Evolutionary conservation across 2,113 vertebrate genomes (phyloP).

Genomic region (Talpa occidentalis): DNA sequence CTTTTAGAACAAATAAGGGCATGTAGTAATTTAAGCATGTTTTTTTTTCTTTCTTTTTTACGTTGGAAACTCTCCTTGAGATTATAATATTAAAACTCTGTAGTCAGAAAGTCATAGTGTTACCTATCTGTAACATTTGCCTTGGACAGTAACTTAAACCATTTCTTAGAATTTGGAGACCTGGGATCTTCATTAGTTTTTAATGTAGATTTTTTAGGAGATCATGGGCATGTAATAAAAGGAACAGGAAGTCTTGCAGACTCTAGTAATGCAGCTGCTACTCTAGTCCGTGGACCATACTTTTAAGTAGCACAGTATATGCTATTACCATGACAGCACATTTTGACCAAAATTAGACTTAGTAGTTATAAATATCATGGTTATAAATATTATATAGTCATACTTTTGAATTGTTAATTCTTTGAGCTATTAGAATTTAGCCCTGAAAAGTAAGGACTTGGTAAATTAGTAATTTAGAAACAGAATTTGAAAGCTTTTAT

Average conservation of each 20-base stretch:
- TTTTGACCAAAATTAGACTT: not conserved
- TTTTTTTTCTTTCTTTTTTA: not conserved
- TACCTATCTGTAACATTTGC: not conserved
- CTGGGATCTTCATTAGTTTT: not conserved
- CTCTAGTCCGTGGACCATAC: not conserved
- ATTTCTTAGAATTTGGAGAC: not conserved
- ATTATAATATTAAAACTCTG: not conserved
- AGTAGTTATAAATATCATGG: not conserved
- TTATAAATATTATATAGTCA: not conserved
- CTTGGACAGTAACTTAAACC: not conserved
- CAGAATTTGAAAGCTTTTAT: not conserved
- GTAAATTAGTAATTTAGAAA: slow-evolving; percentile 16
- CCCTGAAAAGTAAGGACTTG: not conserved
- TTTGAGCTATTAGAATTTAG: not conserved
- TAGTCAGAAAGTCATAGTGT: not conserved
- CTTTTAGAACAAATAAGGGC: not conserved
- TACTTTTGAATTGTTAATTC: not conserved
- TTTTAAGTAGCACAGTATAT: not conserved
- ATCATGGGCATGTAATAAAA: not conserved
- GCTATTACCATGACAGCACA: not conserved
- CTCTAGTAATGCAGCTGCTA: not conserved
- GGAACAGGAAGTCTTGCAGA: not conserved
- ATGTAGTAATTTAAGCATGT: not conserved
- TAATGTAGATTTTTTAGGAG: not conserved
- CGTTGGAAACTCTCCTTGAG: not conserved